These are phyloP conservation scores for Pagetopsis macropterus DNA, from an alignment of 2,797 vertebrate genomes.

Conservation along the genomic window DNA sequence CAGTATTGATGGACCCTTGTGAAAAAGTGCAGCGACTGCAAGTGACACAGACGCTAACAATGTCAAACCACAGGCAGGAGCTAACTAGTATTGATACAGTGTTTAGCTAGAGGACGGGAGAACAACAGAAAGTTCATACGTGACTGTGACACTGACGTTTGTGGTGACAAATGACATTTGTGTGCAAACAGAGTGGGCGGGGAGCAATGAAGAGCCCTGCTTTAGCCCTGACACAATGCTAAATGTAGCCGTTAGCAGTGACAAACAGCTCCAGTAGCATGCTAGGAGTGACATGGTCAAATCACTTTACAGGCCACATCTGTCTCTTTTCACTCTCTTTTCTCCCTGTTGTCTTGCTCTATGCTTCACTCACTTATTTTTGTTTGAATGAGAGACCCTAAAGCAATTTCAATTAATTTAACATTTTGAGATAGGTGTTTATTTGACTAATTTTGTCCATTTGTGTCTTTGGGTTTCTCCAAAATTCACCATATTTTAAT, in stretches of 20 bases:
- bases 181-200: not conserved
- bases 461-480: too few species aligned
- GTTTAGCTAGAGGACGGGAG: slow-evolving; percentile 9
- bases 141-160: slow-evolving; percentile 3
- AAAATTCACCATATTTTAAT: too few species aligned
- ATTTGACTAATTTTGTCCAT: too few species aligned
- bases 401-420: too few species aligned
- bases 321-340: slow-evolving; percentile 4
- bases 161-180: slow-evolving; percentile 21
- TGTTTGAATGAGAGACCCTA: not conserved
- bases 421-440: too few species aligned
- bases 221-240: slow-evolving; percentile 1
- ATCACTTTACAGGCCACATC: slow-evolving; percentile 24
- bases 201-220: not conserved
- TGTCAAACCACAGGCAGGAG: slow-evolving; percentile 42
- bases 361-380: not conserved
- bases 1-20: slow-evolving; percentile 44
- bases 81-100: slow-evolving; percentile 51
- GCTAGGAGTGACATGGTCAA: slow-evolving; percentile 9
- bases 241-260: slow-evolving; percentile 17
- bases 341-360: not conserved
- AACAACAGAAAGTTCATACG: slow-evolving; percentile 7
- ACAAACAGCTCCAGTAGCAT: not conserved
- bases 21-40: slow-evolving; percentile 15
- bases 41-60: slow-evolving; percentile 27